phyloP scores from a whole-genome alignment of 2,797 vertebrate species.

The Tinamus major region DNA sequence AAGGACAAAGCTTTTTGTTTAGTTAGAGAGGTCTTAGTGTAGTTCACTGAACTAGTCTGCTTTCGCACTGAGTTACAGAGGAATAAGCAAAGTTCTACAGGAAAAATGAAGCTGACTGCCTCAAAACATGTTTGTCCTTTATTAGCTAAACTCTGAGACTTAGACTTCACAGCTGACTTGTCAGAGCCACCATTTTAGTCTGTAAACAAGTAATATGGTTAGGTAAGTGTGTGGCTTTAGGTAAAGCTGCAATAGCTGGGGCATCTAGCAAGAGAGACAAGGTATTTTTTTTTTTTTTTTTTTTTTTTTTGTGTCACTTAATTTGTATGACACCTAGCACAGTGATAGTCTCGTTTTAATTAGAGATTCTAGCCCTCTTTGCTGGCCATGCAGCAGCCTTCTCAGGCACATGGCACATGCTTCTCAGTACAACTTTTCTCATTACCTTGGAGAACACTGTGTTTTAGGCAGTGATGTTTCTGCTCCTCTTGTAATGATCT shows the following conservation, averaged over 20 bases:
- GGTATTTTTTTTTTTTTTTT: not conserved
- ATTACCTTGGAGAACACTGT: not conserved
- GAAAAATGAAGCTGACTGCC: constrained; percentile 1
- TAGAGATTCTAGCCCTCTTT: not conserved
- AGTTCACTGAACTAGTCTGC: constrained; percentile 38
- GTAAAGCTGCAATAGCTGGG: not conserved
- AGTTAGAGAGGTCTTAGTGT: constrained; percentile 60
- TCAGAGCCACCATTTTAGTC: not conserved
- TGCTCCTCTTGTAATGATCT: not conserved
- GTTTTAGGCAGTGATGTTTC: not conserved
- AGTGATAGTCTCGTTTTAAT: not conserved
- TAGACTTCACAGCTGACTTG: not conserved
- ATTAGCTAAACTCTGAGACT: not conserved
- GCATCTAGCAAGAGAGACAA: too few relatives aligned
- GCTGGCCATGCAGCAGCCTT: accelerated
- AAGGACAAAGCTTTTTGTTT: constrained; percentile 75
- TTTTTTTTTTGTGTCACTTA: not conserved
- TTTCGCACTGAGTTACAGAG: constrained; percentile 22
- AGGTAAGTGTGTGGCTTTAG: not conserved
- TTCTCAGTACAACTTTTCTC: not conserved
- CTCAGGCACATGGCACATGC: not conserved
- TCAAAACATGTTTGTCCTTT: not conserved
- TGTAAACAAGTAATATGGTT: not conserved
- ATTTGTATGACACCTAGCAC: not conserved
- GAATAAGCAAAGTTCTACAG: not conserved